Evolutionary conservation across 2,888 invertebrate genomes (phyloP), one percentile per base, ranked within the genome.

Genomic region (Sarcophaga carnaria): DNA sequence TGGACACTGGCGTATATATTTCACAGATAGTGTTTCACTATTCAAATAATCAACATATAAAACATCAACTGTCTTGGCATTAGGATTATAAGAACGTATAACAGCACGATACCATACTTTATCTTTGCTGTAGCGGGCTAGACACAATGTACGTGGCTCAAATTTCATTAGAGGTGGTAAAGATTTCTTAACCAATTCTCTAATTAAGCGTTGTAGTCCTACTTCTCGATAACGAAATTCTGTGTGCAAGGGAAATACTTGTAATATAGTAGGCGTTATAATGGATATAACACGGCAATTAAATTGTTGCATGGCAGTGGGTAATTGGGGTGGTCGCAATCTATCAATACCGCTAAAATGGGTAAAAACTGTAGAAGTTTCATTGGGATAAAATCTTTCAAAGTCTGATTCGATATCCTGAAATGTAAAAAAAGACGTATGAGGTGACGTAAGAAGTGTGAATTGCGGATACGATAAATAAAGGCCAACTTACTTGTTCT

Each of bases 41-140:
- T 97, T 96, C 2, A 97, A 96, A 90, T 95, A 97, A 92, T 97
- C 97, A 0, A 97, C 95, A 92, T 96, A 97, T 88, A 94, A 94
- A 0, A 97, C 95, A 89, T 94, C 94, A 0, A 96, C 94, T 75
- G 92, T 90, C 8, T 93, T 92, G 22, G 94, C 91, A 0, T 90
- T 89, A 59, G 93, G 91, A 88, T 94, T 94, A 74, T 94, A 93
- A 76, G 95, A 94, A 66, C 94, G 91, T 76, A 97, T 94, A 17
- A 94, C 90, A 0, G 96, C 97, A 85, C 97, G 94, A 91, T 97
- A 97, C 97, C 97, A 97, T 59, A 93, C 90, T 1, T 94, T 93
- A 90, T 97, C 96, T 76, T 94, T 94, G 0, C 94, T 92, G 89
- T 94, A 96, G 69, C 94, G 92, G 54, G 96, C 95, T 83, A 96